phyloP scores from a whole-genome alignment of 2,888 invertebrate species.

The Meiosimyza decipiens region DNA sequence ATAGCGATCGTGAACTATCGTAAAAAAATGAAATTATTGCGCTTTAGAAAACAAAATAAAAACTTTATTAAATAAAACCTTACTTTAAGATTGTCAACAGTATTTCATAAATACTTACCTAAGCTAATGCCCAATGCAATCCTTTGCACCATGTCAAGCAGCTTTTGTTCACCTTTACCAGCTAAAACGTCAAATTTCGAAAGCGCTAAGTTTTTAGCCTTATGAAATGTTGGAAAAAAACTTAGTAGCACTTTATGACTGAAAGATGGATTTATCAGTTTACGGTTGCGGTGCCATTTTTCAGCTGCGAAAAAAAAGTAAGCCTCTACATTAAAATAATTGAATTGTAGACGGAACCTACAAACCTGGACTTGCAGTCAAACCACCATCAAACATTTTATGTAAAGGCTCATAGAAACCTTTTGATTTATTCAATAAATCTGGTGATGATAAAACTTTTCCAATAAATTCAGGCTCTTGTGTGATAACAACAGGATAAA shows the following conservation, averaged over 20 bases:
- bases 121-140: slow-evolving; percentile 33
- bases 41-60: too few relatives aligned
- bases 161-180: slow-evolving; percentile 22
- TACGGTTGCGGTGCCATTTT: slow-evolving; percentile 39
- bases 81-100: fast-evolving
- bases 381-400: slow-evolving; percentile 34
- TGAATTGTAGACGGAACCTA: too few relatives aligned
- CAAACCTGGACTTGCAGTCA: slow-evolving; percentile 39
- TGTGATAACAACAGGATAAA: slow-evolving; percentile 40
- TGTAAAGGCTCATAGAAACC: slow-evolving; percentile 27
- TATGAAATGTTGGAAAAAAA: slow-evolving; percentile 42
- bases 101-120: slow-evolving; percentile 27
- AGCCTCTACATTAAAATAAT: not conserved
- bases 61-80: too few relatives aligned
- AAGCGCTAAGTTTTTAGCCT: slow-evolving; percentile 35
- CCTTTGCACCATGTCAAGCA: slow-evolving; percentile 30
- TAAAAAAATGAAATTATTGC: fast-evolving
- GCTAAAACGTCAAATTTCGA: slow-evolving; percentile 29
- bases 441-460: slow-evolving; percentile 44
- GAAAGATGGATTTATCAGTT: slow-evolving; percentile 41
- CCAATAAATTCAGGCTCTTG: slow-evolving; percentile 44
- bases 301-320: slow-evolving; percentile 14
- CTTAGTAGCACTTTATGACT: slow-evolving; percentile 35
- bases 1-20: too few relatives aligned
- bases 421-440: slow-evolving; percentile 43